Percentiles rank a stretch among this genome's conserved stretches.
These are phyloP conservation scores for Salvelinus namaycush DNA, from an alignment of 2,113 vertebrate species.

Conservation along the genomic window DNA sequence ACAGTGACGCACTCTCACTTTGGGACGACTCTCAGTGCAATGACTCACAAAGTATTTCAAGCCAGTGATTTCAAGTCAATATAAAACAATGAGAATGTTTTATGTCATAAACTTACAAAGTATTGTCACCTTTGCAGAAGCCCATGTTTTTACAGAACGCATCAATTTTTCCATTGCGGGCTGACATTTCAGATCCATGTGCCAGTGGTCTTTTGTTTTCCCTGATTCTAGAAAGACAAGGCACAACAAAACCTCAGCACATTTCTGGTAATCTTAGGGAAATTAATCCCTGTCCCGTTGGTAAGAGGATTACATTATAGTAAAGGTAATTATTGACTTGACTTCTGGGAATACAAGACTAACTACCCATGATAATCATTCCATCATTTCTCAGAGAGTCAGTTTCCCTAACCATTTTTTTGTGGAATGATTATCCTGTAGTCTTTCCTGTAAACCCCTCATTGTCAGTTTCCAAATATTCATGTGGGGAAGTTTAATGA, in stretches of 20 bases:
- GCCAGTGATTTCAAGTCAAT: not conserved
- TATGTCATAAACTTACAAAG: not conserved
- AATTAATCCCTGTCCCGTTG: conserved; percentile 22
- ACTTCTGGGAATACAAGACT: conserved; percentile 18
- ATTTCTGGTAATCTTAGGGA: conserved; percentile 32
- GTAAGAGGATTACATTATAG: conserved; percentile 35
- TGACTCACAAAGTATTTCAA: not conserved
- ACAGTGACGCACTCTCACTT: not conserved
- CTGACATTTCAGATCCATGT: not conserved
- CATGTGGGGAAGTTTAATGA: not conserved
- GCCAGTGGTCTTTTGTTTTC: conserved; percentile 1
- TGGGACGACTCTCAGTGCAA: not conserved
- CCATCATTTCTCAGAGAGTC: not conserved
- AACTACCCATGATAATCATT: not conserved
- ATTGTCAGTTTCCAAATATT: conserved; percentile 3
- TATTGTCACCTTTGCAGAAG: not conserved
- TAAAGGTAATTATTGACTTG: conserved; percentile 36
- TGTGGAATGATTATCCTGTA: not conserved
- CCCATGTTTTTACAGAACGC: not conserved
- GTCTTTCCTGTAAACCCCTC: not conserved
- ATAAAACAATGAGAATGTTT: not conserved
- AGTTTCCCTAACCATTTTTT: not conserved
- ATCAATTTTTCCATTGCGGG: not conserved
- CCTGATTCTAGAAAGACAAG: conserved; percentile 20
- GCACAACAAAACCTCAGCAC: conserved; percentile 21